Percentiles rank a stretch among this genome's conserved stretches.
phyloP scores from a whole-genome alignment of 2,888 invertebrate species.

The Phengaris alcon region DNA sequence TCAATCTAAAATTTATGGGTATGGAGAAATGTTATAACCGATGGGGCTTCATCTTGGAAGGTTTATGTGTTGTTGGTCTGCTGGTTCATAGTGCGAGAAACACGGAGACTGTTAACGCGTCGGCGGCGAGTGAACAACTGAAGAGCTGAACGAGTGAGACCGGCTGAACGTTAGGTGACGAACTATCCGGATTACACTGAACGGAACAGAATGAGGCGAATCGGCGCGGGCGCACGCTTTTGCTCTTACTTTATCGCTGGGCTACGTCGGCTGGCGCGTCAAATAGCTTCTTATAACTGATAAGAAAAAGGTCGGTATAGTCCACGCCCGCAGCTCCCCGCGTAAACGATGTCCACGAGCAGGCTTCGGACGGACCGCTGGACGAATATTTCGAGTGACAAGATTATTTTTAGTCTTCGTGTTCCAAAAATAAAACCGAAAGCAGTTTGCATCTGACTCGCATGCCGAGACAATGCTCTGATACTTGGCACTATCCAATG shows the following conservation, averaged over 20 bases:
- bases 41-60: conserved; percentile 78
- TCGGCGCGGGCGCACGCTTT: conserved; percentile 76
- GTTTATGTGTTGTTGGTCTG: conserved; percentile 77
- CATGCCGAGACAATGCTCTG: conserved; percentile 48
- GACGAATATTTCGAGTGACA: conserved; percentile 61
- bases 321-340: conserved; percentile 47
- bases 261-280: conserved; percentile 46
- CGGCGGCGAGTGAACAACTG: conserved; percentile 71
- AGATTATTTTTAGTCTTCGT: conserved; percentile 65
- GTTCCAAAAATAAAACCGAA: conserved; percentile 64
- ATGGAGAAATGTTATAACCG: conserved; percentile 75
- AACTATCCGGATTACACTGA: conserved; percentile 62
- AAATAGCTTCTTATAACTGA: conserved; percentile 66
- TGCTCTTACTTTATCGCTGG: conserved; percentile 72
- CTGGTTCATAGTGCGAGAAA: conserved; percentile 71
- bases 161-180: conserved; percentile 53
- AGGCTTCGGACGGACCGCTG: conserved; percentile 39
- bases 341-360: conserved; percentile 47
- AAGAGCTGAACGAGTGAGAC: conserved; percentile 45
- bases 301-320: conserved; percentile 71
- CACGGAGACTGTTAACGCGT: conserved; percentile 64
- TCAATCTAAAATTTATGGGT: conserved; percentile 73
- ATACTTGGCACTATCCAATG: conserved; percentile 10
- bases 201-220: conserved; percentile 67
- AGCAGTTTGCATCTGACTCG: conserved; percentile 56